phyloP scores from a whole-genome alignment of 2,888 invertebrate species.

The Lepidocyrtoides sp. region DNA sequence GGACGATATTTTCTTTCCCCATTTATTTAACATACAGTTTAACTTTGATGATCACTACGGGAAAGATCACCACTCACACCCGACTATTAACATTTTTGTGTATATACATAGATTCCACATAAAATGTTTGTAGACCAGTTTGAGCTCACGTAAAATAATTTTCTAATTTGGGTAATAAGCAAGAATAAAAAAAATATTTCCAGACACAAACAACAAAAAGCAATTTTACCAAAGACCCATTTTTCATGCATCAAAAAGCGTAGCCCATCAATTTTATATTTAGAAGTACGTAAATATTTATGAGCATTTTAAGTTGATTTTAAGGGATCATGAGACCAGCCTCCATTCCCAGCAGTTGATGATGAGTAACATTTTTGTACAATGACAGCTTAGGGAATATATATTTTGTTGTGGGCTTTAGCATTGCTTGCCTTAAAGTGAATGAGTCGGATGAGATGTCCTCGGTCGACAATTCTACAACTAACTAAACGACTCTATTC shows the following conservation, averaged over 20 bases:
- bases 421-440: neutral
- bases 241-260: neutral
- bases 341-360: slow-evolving; percentile 42
- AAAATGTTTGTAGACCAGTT: no score
- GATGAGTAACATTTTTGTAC: slow-evolving; percentile 69
- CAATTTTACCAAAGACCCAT: neutral
- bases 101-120: neutral
- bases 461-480: neutral
- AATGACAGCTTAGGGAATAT: slow-evolving; percentile 80
- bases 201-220: neutral
- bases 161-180: no score
- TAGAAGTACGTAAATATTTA: slow-evolving; percentile 31
- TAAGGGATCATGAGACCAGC: slow-evolving; percentile 26
- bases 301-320: slow-evolving; percentile 51
- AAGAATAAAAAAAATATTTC: neutral
- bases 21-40: slow-evolving; percentile 54
- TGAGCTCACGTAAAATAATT: neutral
- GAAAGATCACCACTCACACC: neutral
- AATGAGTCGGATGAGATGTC: neutral
- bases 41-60: slow-evolving; percentile 26
- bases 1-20: slow-evolving; percentile 59
- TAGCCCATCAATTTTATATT: neutral
- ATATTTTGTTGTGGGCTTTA: neutral
- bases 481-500: slow-evolving; percentile 35
- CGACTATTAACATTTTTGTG: slow-evolving; percentile 38